These are phyloP conservation scores for Melipona beecheii DNA, from an alignment of 2,888 invertebrate genomes.

Conservation along the genomic window DNA sequence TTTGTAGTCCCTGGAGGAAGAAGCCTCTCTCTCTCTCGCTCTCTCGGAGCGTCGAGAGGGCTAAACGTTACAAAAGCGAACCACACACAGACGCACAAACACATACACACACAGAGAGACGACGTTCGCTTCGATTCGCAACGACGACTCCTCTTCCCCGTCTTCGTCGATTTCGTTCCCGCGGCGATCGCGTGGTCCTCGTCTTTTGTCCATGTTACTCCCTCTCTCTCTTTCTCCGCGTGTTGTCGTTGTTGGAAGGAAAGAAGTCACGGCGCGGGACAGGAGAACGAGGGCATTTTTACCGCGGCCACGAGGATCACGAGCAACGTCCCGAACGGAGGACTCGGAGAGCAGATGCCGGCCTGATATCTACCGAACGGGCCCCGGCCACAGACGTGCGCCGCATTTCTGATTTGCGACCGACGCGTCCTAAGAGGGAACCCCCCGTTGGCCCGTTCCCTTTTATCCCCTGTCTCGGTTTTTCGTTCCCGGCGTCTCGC, in stretches of 20 bases:
- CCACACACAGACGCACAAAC: conserved; percentile 44
- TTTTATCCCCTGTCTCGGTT: background rate
- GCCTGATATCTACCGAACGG: conserved; percentile 66
- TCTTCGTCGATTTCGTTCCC: background rate
- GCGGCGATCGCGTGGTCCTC: background rate
- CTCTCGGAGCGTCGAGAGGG: conserved; percentile 17
- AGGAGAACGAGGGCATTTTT: conserved; percentile 67
- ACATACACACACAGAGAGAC: background rate
- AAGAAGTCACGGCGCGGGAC: conserved; percentile 59
- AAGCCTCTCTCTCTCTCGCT: conserved; percentile 46
- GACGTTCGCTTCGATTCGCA: conserved; percentile 1
- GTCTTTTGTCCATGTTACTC: background rate
- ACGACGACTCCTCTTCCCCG: background rate
- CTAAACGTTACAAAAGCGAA: conserved; percentile 62
- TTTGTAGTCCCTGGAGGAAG: conserved; percentile 75
- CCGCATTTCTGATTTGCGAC: conserved; percentile 70
- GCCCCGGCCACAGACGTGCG: conserved; percentile 59
- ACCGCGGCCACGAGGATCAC: conserved; percentile 65
- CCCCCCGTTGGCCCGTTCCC: conserved; percentile 38
- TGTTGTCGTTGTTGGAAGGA: background rate
- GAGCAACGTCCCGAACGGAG: conserved; percentile 56
- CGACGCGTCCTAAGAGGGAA: conserved; percentile 47
- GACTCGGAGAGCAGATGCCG: conserved; percentile 61
- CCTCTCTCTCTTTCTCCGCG: background rate
- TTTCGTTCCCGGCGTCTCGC: background rate